These are phyloP conservation scores for Isotomurus palustris DNA, from an alignment of 2,888 invertebrate genomes.

Conservation along the genomic window DNA sequence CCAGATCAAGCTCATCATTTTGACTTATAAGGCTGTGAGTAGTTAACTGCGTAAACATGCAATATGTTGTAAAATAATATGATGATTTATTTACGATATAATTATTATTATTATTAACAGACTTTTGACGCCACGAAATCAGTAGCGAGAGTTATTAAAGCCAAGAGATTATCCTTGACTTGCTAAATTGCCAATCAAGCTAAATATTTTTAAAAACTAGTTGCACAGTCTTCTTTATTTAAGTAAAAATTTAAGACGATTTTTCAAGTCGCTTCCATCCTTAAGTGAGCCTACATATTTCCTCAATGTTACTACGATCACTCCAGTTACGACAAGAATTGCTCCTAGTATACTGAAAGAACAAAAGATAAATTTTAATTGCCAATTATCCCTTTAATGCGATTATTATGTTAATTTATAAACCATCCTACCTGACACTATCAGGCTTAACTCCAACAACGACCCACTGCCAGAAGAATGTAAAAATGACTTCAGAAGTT, in stretches of 20 bases:
- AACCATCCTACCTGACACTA: not conserved
- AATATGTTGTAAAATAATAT: no score
- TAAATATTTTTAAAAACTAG: no score
- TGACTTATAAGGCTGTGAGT: no score
- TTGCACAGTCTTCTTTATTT: conserved; percentile 15
- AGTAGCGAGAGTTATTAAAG: no score
- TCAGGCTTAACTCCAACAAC: not conserved
- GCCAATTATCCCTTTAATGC: not conserved
- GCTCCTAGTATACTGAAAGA: conserved; percentile 69
- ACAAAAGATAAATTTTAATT: not conserved
- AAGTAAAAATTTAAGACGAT: conserved; percentile 27
- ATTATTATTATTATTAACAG: no score
- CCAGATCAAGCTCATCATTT: no score
- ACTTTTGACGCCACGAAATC: no score
- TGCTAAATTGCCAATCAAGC: no score
- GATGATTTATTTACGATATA: no score
- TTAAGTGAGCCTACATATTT: conserved; percentile 77
- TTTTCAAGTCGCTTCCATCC: conserved; percentile 15
- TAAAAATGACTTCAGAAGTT: conserved; percentile 73
- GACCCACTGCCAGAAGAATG: conserved; percentile 6
- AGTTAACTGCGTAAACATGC: no score
- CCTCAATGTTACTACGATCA: conserved; percentile 72
- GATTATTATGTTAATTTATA: not conserved
- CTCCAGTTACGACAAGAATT: conserved; percentile 74
- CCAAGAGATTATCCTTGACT: no score